Percentiles rank a stretch among this genome's conserved stretches.
phyloP scores from a whole-genome alignment of 23 tunicate species.

The Oikopleura dioica region DNA sequence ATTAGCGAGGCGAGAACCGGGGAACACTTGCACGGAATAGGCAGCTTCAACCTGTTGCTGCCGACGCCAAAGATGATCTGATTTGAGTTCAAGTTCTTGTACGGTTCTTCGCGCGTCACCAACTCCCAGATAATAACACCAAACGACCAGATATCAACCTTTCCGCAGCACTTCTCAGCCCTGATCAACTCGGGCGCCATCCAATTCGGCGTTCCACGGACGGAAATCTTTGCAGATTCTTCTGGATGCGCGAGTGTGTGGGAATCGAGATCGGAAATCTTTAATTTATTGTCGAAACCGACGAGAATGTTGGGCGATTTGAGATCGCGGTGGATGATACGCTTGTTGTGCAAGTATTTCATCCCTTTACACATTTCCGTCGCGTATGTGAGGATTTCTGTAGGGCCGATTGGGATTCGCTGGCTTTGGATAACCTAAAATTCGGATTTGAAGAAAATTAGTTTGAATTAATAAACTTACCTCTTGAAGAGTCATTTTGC shows the following conservation, averaged over 20 bases:
- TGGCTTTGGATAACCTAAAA: neutral
- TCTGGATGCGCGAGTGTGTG: neutral
- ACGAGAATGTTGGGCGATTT: conserved; percentile 27
- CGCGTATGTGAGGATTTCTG: conserved; percentile 16
- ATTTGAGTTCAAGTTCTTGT: conserved; percentile 15
- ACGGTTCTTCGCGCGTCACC: conserved; percentile 19
- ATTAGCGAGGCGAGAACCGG: conserved; percentile 14
- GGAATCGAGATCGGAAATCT: conserved; percentile 23
- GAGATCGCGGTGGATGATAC: conserved; percentile 25
- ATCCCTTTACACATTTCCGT: conserved; percentile 17
- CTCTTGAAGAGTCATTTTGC: neutral
- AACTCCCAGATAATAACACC: conserved; percentile 28
- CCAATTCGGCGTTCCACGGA: conserved; percentile 19
- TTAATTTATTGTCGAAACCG: conserved; percentile 14
- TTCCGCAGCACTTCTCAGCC: conserved; percentile 16
- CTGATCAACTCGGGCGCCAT: conserved; percentile 27
- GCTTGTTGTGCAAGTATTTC: conserved; percentile 19
- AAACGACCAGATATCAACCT: conserved; percentile 19
- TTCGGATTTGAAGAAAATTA: too few relatives aligned
- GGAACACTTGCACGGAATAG: conserved; percentile 17
- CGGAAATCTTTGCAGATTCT: neutral
- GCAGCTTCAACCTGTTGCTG: conserved; percentile 20
- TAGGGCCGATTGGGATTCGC: conserved; percentile 11
- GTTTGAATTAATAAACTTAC: neutral
- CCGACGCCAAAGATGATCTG: conserved; percentile 24